Evolutionary conservation across 2,113 vertebrate genomes (phyloP).

Genomic region (Ifrita kowaldi): DNA sequence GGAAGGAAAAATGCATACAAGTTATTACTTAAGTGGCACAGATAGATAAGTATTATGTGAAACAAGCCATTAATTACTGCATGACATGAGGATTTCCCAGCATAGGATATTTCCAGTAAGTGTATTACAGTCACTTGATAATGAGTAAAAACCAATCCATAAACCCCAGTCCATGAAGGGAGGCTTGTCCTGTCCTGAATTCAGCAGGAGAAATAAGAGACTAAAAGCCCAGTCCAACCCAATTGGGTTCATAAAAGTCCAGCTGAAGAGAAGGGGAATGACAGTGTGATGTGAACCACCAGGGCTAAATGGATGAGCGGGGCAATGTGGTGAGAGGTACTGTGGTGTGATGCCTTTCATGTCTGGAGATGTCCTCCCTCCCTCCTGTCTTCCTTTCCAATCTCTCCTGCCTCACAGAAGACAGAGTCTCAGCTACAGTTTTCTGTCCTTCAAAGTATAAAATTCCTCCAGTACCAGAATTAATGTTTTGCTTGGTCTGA

Average conservation of each 20-base stretch:
- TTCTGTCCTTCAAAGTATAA: neutral
- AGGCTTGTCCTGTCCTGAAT: neutral
- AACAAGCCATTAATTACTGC: neutral
- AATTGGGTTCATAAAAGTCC: neutral
- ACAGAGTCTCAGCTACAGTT: neutral
- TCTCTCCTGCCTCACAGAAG: neutral
- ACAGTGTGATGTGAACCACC: neutral
- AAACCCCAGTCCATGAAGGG: neutral
- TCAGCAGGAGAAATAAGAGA: neutral
- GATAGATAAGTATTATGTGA: neutral
- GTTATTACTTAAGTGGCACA: neutral
- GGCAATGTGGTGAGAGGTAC: accelerated
- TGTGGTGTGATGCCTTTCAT: neutral
- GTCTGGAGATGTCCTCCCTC: neutral
- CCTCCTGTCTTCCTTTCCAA: neutral
- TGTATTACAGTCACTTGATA: neutral
- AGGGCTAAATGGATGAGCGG: neutral
- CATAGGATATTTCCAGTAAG: neutral
- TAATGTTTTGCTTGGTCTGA: neutral
- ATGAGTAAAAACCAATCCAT: neutral
- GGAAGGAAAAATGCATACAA: neutral
- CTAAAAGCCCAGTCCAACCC: neutral
- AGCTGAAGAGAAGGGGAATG: neutral
- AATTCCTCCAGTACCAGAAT: neutral
- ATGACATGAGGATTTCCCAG: neutral